Evolutionary conservation across 2,888 invertebrate species (phyloP), one percentile per base, ranked within the genome.

Genomic region (Ferrisia virgata): DNA sequence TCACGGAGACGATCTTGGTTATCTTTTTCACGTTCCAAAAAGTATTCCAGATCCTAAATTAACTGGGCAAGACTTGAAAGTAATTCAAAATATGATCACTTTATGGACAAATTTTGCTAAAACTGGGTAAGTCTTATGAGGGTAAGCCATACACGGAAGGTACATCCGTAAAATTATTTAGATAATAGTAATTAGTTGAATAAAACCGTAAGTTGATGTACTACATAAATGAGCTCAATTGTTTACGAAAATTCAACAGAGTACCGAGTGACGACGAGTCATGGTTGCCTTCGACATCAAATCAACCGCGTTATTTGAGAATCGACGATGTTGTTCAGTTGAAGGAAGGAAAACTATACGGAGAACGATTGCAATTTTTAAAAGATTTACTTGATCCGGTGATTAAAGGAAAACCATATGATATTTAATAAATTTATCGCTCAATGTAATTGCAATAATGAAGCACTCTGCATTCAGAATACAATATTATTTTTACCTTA

Each of bases 71-170:
- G 40, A 39, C 11, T 87, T 90, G 15, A 88, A 90, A 87, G 90
- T 94, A 22, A 91, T 92, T 8, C 90, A 92, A 85, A 88, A 92
- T 3, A 88, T 95, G 84, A 90, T 93, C 0, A 91, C 90, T 0
- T 87, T 94, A 64, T 95, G 94, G 93, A 92, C 92, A 0, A 94
- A 94, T 88, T 95, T 95, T 87, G 95, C 95, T 13, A 79, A 40
- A 79, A 79, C 40, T 9, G 79, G 79, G 79, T 79, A 79, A 79
- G 25, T n/a, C n/a, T n/a, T n/a, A n/a, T n/a, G n/a, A n/a, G n/a
- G n/a, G n/a, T 9, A 13, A 31, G 0, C 31, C 1, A 31, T 15
- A 69, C 8, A 31, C 11, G 43, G 43, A 43, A 36, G 36, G 13
- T 47, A n/a, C 5, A 47, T 47, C 15, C 4, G 5, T 4, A 47